Base-by-base conservation (phyloP, 2,888 invertebrate genomes). In the Pelosia muscerda region DNA sequence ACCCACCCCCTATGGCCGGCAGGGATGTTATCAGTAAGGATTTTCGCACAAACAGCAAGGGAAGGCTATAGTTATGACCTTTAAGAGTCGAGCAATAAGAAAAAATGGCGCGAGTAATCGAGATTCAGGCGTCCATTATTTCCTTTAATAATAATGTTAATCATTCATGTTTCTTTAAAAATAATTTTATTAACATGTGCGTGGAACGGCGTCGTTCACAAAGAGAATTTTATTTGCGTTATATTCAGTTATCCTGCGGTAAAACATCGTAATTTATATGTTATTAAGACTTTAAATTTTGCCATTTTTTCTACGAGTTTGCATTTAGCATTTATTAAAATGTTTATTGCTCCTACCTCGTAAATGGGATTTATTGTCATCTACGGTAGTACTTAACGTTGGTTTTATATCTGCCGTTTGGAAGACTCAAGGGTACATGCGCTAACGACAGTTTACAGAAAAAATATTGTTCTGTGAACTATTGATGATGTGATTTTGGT, bases 301-400 rank as follows among this genome's bases (percentile, higher is more conserved):
- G 54, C 42, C 26, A 67, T 71, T 73, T 65, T 72, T 72, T 77
- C 66, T 60, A 25, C 59, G 53, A 71, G 64, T 75, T 68, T 81
- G 72, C 78, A 75, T 69, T 81, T 73, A 65, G 59, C 54, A 71
- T 77, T 77, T 74, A 77, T 66, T 75, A 66, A 72, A 71, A 81
- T 34, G 73, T 78, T 80, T 79, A 79, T 81, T 72, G 72, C 75
- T 19, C 60, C 62, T 65, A 72, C 62, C 65, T 73, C 71, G 78
- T 80, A 78, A 81, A 79, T 22, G 25, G 57, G 62, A 75, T 79
- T 79, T 81, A 79, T 81, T 72, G 73, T 54, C 54, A 62, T 71
- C 72, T 75, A 73, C 63, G 58, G 71, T 71, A 72, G 70, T 54
- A 38, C 66, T 68, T 63, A 67, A 22, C 38, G 55, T 60, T 63